Evolutionary conservation across 2,113 vertebrate species (phyloP), one percentile per base, ranked within the genome.

Genomic region (Sturnira hondurensis): DNA sequence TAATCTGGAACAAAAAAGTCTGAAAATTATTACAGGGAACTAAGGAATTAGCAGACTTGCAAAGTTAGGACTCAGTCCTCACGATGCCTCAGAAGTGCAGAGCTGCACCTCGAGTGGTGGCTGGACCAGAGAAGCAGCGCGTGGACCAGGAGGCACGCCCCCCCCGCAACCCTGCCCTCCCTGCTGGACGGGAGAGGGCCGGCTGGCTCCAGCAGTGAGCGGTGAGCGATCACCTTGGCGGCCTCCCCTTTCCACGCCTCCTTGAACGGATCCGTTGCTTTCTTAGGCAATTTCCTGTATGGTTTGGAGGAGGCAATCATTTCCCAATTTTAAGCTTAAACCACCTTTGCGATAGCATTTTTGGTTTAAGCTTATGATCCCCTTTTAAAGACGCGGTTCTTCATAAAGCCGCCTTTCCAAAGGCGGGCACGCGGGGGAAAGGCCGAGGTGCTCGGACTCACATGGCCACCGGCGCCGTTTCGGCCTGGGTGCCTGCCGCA

Each of bases 221-320:
- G 8, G 43, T 43, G 43, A 12, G 54, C 20, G 7, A 0, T 20
- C 7, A 20, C 54, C 54, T 8, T 7, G 36, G 31, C 14, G 1
- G 6, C 74, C 24, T 43, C 50, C 41, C 28, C 71, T 76, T 83
- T 71, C 78, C 22, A 3, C 24, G 65, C 52, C 71, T 76, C 52
- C 33, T 28, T 19, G 26, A 13, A 58, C 2, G 84, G 83, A 65
- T 74, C 43, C 4, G 33, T 45, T 36, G 33, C 31, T 96, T 86
- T 82, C 87, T 94, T n/a, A 31, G 13, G n/a, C 28, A 56, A 74
- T 58, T 87, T 96, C 74, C 92, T 93, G 43, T 54, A 16, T 52
- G 52, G 22, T 86, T 38, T 90, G 26, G 52, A 71, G 76, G 33
- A 78, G 67, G n/a, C 90, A 88, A 71, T 33, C 19, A 5, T 47